Evolutionary conservation across 2,888 invertebrate species (phyloP).

Genomic region (Shargacucullia verbasci): DNA sequence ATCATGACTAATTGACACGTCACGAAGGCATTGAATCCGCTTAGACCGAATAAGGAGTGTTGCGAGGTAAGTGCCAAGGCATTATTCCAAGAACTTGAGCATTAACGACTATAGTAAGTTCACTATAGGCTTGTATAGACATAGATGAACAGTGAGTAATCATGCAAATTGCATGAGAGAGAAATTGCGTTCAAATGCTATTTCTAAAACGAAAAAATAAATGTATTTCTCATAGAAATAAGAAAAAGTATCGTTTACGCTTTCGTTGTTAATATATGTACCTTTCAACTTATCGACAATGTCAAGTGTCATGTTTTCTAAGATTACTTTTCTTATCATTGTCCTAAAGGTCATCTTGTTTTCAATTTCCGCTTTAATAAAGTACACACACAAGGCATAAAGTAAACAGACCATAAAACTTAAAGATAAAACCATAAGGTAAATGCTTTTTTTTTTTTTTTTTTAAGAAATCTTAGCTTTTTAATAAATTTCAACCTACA

Average conservation of each 20-base stretch:
- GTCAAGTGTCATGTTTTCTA: conserved; percentile 19
- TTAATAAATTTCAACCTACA: too few species aligned
- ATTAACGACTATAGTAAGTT: conserved; percentile 3
- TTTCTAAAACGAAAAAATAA: too few species aligned
- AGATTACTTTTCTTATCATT: conserved; percentile 11
- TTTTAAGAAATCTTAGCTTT: too few species aligned
- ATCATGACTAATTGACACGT: conserved; percentile 55
- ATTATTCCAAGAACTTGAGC: conserved; percentile 26
- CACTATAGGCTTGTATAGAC: conserved; percentile 6
- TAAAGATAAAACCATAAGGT: too few species aligned
- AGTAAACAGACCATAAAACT: too few species aligned
- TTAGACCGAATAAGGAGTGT: conserved; percentile 49
- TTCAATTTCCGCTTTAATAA: conserved; percentile 35
- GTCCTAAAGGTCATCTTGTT: conserved; percentile 27
- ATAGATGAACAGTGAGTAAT: conserved; percentile 20
- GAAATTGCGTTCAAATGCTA: too few species aligned
- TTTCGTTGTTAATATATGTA: too few species aligned
- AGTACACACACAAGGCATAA: conserved; percentile 6
- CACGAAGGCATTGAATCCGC: conserved; percentile 44
- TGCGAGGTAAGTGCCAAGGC: conserved; percentile 50
- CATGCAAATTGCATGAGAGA: too few species aligned
- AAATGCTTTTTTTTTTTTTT: too few species aligned
- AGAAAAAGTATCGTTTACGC: too few species aligned
- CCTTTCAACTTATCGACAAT: conserved; percentile 1
- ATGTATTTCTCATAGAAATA: too few species aligned